Evolutionary conservation across 2,797 vertebrate species (phyloP).

Genomic region (Brachymystax lenok): DNA sequence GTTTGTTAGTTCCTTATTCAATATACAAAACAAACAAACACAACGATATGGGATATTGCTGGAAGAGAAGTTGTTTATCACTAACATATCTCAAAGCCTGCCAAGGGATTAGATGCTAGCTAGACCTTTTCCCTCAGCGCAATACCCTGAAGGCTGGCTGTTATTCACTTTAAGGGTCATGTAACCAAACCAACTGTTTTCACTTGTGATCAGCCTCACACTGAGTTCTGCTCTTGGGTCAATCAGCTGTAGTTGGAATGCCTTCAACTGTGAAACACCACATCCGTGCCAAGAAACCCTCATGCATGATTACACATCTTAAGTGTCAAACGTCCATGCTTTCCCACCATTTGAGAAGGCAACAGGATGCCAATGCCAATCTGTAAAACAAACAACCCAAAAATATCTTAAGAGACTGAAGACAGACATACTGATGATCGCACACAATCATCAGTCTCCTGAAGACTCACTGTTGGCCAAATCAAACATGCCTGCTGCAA

Average conservation of each 20-base stretch:
- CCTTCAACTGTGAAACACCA: constrained; percentile 8
- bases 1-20: not conserved
- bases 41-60: not conserved
- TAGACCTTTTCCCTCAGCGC: not conserved
- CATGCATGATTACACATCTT: constrained; percentile 41
- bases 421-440: constrained; percentile 6
- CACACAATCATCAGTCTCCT: constrained; percentile 3
- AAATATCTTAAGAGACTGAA: constrained; percentile 9
- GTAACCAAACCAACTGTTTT: not conserved
- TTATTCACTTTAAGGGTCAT: not conserved
- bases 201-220: constrained; percentile 3
- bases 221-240: constrained; percentile 19
- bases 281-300: constrained; percentile 36
- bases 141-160: not conserved
- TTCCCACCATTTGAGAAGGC: constrained; percentile 19
- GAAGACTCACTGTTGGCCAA: not conserved
- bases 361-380: constrained; percentile 12
- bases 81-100: not conserved
- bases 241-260: constrained; percentile 33
- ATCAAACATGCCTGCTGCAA: not conserved
- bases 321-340: not conserved
- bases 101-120: not conserved
- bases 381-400: constrained; percentile 25
- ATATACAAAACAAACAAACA: not conserved
- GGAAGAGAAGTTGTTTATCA: not conserved